Evolutionary conservation across 1,140 invertebrate species (phyloP).

Genomic region (Aphis gossypii): DNA sequence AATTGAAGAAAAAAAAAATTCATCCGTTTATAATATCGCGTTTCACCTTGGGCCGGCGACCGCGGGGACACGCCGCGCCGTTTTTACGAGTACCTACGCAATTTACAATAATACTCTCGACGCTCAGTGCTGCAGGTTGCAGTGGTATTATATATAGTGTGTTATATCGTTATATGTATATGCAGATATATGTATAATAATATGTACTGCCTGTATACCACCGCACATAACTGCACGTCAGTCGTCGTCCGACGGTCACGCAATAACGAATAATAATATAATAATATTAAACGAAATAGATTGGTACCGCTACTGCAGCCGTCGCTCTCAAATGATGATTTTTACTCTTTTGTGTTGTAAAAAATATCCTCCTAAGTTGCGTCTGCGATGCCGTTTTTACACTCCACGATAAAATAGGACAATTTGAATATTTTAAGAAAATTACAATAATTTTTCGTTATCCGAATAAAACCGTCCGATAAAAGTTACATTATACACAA

Average conservation of each 20-base stretch:
- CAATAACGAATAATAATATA: slow-evolving; percentile 4
- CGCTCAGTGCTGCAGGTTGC: background rate
- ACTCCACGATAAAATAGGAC: background rate
- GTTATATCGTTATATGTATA: background rate
- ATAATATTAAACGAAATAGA: background rate
- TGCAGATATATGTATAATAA: background rate
- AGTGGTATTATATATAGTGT: background rate
- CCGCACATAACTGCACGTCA: background rate
- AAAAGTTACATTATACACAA: background rate
- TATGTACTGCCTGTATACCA: background rate
- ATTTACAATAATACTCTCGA: slow-evolving; percentile 1
- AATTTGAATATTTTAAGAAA: background rate
- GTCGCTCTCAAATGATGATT: background rate
- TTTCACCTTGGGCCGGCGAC: background rate
- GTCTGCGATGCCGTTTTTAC: background rate
- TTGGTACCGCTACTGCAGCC: background rate
- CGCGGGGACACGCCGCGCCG: background rate
- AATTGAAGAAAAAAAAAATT: slow-evolving; percentile 1
- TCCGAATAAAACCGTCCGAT: background rate
- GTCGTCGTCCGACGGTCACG: background rate
- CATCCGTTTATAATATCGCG: slow-evolving; percentile 9
- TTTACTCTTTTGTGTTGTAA: background rate
- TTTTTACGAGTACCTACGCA: slow-evolving; percentile 18
- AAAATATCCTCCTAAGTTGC: background rate
- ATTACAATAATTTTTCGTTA: background rate